These are phyloP conservation scores for Porites divaricata DNA, from an alignment of 92 coral and sea anemone species.

Conservation along the genomic window DNA sequence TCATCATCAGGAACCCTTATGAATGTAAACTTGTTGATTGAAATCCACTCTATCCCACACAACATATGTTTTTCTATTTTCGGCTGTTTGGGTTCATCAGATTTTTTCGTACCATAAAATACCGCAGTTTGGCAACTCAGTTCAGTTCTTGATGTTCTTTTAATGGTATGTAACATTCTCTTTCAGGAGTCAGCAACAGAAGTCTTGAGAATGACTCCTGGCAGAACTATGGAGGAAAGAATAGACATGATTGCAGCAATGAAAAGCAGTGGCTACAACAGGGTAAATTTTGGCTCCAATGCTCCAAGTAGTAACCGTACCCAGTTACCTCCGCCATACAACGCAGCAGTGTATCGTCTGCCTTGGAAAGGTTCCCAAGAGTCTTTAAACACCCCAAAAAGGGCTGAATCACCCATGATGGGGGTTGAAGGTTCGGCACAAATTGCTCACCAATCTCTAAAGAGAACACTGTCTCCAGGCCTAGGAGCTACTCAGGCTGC, in stretches of 20 bases:
- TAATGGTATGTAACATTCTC: not conserved
- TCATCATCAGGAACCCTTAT: conserved; percentile 1
- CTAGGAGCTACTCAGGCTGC: conserved; percentile 26
- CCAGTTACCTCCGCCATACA: conserved; percentile 86
- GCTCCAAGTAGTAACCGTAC: conserved; percentile 40
- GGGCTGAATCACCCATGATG: conserved; percentile 82
- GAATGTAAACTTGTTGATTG: conserved; percentile 36
- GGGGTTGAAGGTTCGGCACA: conserved; percentile 6
- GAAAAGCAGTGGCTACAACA: conserved; percentile 38
- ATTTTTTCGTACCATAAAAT: not conserved
- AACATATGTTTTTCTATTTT: conserved; percentile 16
- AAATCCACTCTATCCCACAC: not conserved
- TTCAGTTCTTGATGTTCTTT: not conserved
- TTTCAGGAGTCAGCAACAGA: conserved; percentile 70
- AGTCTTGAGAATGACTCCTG: conserved; percentile 73
- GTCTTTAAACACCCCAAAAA: conserved; percentile 66
- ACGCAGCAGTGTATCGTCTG: conserved; percentile 69
- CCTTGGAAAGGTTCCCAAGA: conserved; percentile 91
- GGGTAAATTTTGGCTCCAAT: conserved; percentile 45
- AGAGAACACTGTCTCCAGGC: conserved; percentile 52
- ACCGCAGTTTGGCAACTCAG: not conserved
- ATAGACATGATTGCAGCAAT: conserved; percentile 62
- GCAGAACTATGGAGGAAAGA: conserved; percentile 78
- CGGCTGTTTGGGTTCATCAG: not conserved
- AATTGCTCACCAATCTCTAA: conserved; percentile 31